Evolutionary conservation across 2,888 invertebrate species (phyloP), one percentile per base, ranked within the genome.

Genomic region (Pterostichus niger): DNA sequence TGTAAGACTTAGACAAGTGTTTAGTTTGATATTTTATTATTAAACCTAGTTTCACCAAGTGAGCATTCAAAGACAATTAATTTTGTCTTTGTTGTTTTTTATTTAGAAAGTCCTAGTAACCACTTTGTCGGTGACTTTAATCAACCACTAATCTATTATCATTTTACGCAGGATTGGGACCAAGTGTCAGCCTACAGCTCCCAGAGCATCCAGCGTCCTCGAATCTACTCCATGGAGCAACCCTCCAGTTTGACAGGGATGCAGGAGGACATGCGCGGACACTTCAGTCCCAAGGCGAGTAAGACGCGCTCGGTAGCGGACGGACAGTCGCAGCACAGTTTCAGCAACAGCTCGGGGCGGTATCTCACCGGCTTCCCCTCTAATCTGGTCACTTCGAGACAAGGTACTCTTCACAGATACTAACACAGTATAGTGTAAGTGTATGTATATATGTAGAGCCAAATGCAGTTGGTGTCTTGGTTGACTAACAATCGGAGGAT

Each of bases 151-250:
- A 24, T 24, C 2, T 40, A 40, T 40, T 3, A 7, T 7, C 6
- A 5, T 35, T 61, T 11, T 44, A 10, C 61, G 15, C 84, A 93
- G 91, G 96, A 96, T 89, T 96, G 96, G 96, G 96, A 96, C 89
- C 95, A 95, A 89, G 95, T 97, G 84, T 98, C 97, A 56, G 96
- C 96, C 77, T 97, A 97, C 89, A 97, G 97, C 89, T 95, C 96
- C 85, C 94, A 97, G 88, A 97, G 97, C 87, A 96, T 96, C 89
- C 97, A 97, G 85, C 92, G 97, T 86, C 97, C 97, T 73, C 93
- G 96, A 87, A 96, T 97, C 89, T 97, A 96, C 90, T 93, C 94
- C 24, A 91, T 94, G 85, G 95, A 95, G 85, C 91, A 91, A 87
- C 89, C 90, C 6, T 92, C 93, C 84, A 92, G 92, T 86, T 90